Conservation (phyloP, 2,113 vertebrate species). For the Trichechus manatus region DNA sequence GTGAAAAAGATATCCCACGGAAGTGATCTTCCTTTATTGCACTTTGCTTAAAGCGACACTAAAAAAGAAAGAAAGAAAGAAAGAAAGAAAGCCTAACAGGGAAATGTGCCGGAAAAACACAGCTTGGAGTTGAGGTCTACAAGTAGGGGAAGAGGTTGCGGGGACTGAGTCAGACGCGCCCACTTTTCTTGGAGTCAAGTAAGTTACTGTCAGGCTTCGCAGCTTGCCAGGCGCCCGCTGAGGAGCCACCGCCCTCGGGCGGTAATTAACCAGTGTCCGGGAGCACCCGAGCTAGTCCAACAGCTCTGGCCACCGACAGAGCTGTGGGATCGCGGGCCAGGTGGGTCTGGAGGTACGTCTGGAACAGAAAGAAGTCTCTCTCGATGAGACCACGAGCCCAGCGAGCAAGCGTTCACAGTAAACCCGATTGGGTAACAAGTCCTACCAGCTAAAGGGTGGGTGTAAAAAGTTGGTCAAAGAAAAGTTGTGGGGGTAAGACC, state of each 20-base stretch:
- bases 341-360: background rate
- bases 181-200: conserved; percentile 82
- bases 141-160: background rate
- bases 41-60: conserved; percentile 20
- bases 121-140: background rate
- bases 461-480: conserved; percentile 63
- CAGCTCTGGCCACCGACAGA: conserved; percentile 84
- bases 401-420: background rate
- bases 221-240: conserved; percentile 89
- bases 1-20: background rate
- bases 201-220: conserved; percentile 91
- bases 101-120: background rate
- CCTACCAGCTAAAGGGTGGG: background rate
- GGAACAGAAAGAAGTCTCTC: background rate
- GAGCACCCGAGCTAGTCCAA: conserved; percentile 88
- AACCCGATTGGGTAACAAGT: background rate
- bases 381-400: background rate
- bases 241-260: conserved; percentile 89
- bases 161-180: background rate
- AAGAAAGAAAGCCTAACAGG: background rate
- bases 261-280: conserved; percentile 91
- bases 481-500: conserved; percentile 44
- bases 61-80: background rate
- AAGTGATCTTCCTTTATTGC: conserved; percentile 14
- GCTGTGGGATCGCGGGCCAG: conserved; percentile 75